phyloP scores from a whole-genome alignment of 2,888 invertebrate species.

The Athalia circularis region DNA sequence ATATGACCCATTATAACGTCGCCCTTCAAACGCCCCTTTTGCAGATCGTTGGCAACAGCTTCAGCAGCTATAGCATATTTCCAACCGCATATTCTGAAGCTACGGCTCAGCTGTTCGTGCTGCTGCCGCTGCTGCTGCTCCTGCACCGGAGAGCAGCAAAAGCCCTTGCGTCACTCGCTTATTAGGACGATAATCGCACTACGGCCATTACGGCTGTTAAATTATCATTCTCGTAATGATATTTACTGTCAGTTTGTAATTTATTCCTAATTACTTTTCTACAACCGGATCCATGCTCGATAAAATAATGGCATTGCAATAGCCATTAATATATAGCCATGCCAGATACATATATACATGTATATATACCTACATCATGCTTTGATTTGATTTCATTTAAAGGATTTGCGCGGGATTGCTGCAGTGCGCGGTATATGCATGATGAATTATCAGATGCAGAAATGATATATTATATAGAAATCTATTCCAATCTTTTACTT shows the following conservation, averaged over 20 bases:
- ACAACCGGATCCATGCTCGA: slow-evolving; percentile 65
- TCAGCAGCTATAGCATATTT: too few species aligned
- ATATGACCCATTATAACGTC: slow-evolving; percentile 52
- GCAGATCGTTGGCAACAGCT: slow-evolving; percentile 45
- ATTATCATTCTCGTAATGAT: slow-evolving; percentile 63
- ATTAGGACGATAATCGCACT: slow-evolving; percentile 72
- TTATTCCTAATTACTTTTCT: slow-evolving; percentile 70
- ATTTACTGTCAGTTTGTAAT: slow-evolving; percentile 57
- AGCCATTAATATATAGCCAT: neutral
- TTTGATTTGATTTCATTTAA: too few species aligned
- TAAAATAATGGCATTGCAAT: slow-evolving; percentile 49
- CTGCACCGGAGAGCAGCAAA: slow-evolving; percentile 35
- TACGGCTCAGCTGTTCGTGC: slow-evolving; percentile 19
- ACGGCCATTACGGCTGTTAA: slow-evolving; percentile 69
- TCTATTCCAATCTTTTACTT: too few species aligned
- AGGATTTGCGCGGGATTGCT: too few species aligned
- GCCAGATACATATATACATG: too few species aligned
- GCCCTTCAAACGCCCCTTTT: slow-evolving; percentile 54
- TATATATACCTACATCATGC: too few species aligned
- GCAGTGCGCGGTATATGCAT: too few species aligned
- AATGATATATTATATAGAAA: too few species aligned
- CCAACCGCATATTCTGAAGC: too few species aligned
- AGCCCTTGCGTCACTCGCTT: slow-evolving; percentile 69
- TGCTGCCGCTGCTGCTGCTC: slow-evolving; percentile 44
- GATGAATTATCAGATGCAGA: too few species aligned